These are phyloP conservation scores for Eidolon dupreanum DNA, from an alignment of 2,797 vertebrate species.

Conservation along the genomic window DNA sequence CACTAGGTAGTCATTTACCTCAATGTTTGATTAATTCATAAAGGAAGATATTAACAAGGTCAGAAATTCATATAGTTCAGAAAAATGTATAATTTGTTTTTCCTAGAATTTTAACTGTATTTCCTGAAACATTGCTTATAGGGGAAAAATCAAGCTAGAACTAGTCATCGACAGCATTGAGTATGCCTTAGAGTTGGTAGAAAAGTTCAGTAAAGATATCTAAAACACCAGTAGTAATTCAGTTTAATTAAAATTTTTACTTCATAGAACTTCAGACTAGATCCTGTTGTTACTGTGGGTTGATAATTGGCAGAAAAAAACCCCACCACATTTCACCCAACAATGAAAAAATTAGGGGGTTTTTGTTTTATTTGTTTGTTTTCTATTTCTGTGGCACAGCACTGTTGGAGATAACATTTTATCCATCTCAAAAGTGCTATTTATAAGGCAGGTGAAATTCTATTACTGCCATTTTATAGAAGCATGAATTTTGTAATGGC, in stretches of 20 bases:
- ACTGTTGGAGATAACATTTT: constrained; percentile 26
- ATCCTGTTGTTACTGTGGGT: constrained; percentile 30
- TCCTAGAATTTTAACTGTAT: constrained; percentile 7
- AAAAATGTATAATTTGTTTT: constrained; percentile 11
- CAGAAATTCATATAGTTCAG: background rate
- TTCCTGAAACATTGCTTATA: background rate
- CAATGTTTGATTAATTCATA: background rate
- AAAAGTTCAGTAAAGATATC: constrained; percentile 36
- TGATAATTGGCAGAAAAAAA: constrained; percentile 4
- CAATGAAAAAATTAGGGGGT: background rate
- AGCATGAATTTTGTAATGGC: constrained; percentile 10
- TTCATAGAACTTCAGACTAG: constrained; percentile 5
- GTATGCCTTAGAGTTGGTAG: background rate
- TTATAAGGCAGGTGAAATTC: constrained; percentile 46
- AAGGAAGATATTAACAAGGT: background rate
- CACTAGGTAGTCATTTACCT: background rate
- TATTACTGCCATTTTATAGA: background rate
- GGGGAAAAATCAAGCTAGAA: background rate
- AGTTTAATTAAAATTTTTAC: background rate
- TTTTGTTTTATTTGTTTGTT: constrained; percentile 36
- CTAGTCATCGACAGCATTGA: background rate
- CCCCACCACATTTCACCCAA: background rate
- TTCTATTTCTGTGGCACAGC: constrained; percentile 18
- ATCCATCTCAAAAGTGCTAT: background rate
- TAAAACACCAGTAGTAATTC: background rate